A percentile compares a stretch with the other conserved stretches of the same genome.
Conservation (phyloP, 2,113 vertebrate genomes). For the Trinectes maculatus region DNA sequence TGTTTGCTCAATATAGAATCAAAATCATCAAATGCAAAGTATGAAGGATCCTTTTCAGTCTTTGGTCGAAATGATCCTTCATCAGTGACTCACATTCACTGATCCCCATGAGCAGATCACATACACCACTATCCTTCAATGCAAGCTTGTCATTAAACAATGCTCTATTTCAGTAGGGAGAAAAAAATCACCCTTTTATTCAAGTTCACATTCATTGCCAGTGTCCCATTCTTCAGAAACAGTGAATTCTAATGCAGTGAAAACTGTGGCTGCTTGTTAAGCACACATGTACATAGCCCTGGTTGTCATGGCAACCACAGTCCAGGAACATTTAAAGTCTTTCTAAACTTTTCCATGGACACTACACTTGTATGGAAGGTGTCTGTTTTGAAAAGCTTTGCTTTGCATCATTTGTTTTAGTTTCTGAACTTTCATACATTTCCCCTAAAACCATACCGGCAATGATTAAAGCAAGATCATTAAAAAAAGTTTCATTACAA, state of each 20-base stretch:
- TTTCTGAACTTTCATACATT: not conserved
- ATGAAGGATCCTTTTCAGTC: too few species aligned
- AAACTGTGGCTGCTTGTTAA: too few species aligned
- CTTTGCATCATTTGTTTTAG: conserved; percentile 1
- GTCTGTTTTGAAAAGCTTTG: not conserved
- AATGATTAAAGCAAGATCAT: not conserved
- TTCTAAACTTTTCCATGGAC: not conserved
- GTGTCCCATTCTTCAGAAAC: too few species aligned
- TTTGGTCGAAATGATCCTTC: not conserved
- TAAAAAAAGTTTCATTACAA: not conserved
- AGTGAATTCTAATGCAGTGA: not conserved
- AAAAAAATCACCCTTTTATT: not conserved
- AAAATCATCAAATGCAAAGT: too few species aligned
- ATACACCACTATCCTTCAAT: too few species aligned
- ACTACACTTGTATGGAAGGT: not conserved
- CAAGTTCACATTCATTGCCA: not conserved
- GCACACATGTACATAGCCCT: not conserved
- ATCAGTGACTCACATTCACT: too few species aligned
- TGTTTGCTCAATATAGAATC: too few species aligned
- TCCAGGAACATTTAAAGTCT: not conserved
- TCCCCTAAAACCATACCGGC: not conserved
- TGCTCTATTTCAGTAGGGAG: not conserved
- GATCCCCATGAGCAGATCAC: too few species aligned
- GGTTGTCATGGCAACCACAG: not conserved
- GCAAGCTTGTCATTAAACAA: not conserved